Percentiles rank a stretch among this genome's conserved stretches.
phyloP scores from a whole-genome alignment of 2,113 vertebrate species.

The Gymnocephalus cernua region DNA sequence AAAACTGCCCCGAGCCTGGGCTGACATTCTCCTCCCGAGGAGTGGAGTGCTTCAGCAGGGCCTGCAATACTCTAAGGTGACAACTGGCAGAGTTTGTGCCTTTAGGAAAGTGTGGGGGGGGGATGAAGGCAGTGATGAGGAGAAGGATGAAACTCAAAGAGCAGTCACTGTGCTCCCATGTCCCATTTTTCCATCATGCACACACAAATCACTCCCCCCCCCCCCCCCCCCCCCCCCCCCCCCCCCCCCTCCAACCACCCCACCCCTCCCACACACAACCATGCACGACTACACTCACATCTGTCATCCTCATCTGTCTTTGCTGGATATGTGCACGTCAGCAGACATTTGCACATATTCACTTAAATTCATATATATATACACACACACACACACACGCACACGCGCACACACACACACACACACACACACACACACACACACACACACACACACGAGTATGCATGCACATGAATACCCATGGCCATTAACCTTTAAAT shows the following conservation, averaged over 20 bases:
- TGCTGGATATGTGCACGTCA: conserved; percentile 62
- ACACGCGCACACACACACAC: conserved; percentile 28
- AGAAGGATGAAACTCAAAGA: conserved; percentile 92
- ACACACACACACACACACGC: conserved; percentile 45
- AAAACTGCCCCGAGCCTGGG: conserved; percentile 99
- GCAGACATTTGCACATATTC: conserved; percentile 69
- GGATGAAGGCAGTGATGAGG: conserved; percentile 74
- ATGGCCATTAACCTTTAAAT: conserved; percentile 73
- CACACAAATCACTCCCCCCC: conserved; percentile 37
- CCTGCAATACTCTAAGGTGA: conserved; percentile 97
- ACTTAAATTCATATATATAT: conserved; percentile 46
- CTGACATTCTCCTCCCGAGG: conserved; percentile 99
- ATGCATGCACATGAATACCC: conserved; percentile 33
- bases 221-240: neutral
- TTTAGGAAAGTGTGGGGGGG: conserved; percentile 89
- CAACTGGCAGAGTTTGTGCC: conserved; percentile 96
- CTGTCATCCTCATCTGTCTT: conserved; percentile 78
- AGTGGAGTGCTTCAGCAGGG: conserved; percentile 96
- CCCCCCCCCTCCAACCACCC: no score
- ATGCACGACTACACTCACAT: conserved; percentile 73
- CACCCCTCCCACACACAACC: conserved; percentile 35
- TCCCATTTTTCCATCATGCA: conserved; percentile 80
- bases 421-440: conserved; percentile 44
- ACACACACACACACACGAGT: conserved; percentile 10
- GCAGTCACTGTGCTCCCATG: conserved; percentile 82